Evolutionary conservation across 2,113 vertebrate genomes (phyloP), one percentile per base, ranked within the genome.

Genomic region (Periophthalmus modestus): DNA sequence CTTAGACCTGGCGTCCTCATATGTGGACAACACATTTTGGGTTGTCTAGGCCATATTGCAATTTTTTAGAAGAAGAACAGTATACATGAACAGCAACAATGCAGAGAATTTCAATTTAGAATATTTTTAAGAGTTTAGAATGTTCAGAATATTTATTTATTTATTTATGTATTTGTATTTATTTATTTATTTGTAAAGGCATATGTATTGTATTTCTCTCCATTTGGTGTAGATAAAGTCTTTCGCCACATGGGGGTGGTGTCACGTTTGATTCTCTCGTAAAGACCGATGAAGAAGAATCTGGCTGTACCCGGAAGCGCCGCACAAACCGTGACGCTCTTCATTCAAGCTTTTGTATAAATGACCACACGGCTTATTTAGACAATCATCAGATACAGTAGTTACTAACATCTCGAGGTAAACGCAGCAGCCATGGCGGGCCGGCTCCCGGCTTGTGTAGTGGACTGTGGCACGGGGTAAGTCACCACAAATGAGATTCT

Each of bases 401-500:
- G 47, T 57, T 4, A 0, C 47, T 13, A 9, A 54, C 23, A 21
- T 50, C 3, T 10, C 48, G 63, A 69, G 3, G 28, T 54, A 71
- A 74, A 77, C 47, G 70, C 33, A 82, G 82, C 90, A 83, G 87
- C 85, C 87, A 98, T 98, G 97, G 96, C 96, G 90, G 95, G 95
- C 92, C 95, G 95, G 93, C 93, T 98, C 82, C 97, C 97, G 93
- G 97, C 97, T 84, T 98, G 97, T 89, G 97, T 98, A 82, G 97
- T 98, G 75, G 97, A 97, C 94, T 98, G 97, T 86, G 97, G 97
- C 80, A 98, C 97, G 1, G 97, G 97, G 97, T 97, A 88, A 95
- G 95, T 77, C 43, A 5, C 23, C 21, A 16, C 24, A 57, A 59
- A 13, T 0, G 1, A 14, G 4, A 58, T 2, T 82, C 77, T 82